Conservation (phyloP, 2,797 vertebrate species). For the Ciconia nigra region DNA sequence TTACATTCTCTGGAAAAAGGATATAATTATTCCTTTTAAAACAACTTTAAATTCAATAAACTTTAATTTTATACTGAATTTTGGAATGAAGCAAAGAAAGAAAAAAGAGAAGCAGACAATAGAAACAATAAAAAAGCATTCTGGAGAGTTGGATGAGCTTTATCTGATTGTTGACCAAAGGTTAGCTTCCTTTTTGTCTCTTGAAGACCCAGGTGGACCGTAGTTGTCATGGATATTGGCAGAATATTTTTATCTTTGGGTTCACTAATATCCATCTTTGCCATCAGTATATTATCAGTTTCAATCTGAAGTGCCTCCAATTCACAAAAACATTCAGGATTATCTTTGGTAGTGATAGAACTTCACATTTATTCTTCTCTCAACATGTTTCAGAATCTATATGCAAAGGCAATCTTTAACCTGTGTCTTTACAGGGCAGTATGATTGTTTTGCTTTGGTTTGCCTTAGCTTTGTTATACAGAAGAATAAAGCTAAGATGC, state of each 20-base stretch:
- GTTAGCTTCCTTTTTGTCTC: neutral
- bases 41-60: neutral
- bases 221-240: neutral
- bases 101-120: neutral
- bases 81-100: neutral
- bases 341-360: neutral
- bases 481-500: neutral
- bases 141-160: neutral
- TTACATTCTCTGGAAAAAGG: neutral
- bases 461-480: neutral
- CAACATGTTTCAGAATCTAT: neutral
- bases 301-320: neutral
- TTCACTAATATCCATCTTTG: neutral
- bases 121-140: neutral
- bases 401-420: neutral
- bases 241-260: neutral
- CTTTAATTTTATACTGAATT: neutral
- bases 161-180: neutral
- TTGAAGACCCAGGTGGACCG: neutral
- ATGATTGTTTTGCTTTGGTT: neutral
- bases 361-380: neutral
- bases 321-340: neutral
- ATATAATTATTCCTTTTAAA: neutral
- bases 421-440: neutral
- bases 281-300: neutral